Evolutionary conservation across 1,140 invertebrate genomes (phyloP).

Genomic region (Aphelenchoides besseyi): DNA sequence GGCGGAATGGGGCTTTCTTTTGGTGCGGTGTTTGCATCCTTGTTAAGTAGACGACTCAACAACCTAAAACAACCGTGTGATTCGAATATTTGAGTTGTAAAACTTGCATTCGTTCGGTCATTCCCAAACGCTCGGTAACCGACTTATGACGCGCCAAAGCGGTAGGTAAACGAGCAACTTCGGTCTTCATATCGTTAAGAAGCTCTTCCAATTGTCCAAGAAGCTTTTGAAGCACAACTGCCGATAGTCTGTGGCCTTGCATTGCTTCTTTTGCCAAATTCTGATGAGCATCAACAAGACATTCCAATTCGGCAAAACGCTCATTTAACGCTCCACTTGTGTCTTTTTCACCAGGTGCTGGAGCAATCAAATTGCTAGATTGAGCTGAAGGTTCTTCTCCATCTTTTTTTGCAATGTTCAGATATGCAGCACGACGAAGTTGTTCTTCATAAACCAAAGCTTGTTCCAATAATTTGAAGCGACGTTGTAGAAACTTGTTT

Average conservation of each 20-base stretch:
- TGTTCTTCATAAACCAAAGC: conserved; percentile 98
- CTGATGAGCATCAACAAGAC: conserved; percentile 87
- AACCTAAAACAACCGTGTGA: conserved; percentile 19
- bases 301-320: conserved; percentile 80
- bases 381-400: conserved; percentile 71
- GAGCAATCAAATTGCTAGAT: conserved; percentile 20
- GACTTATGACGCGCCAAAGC: conserved; percentile 77
- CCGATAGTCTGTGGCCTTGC: conserved; percentile 94
- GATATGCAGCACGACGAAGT: conserved; percentile 86
- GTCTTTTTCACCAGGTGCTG: neutral
- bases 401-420: conserved; percentile 92
- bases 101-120: conserved; percentile 90
- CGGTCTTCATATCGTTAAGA: conserved; percentile 97
- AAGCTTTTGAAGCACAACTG: conserved; percentile 95
- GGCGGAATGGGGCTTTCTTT: conserved; percentile 40
- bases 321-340: conserved; percentile 73
- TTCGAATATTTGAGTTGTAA: conserved; percentile 70
- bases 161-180: conserved; percentile 90
- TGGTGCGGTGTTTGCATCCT: conserved; percentile 39
- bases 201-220: conserved; percentile 96
- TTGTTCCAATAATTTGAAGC: conserved; percentile 96
- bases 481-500: conserved; percentile 93
- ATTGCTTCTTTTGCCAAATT: conserved; percentile 88
- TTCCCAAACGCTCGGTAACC: conserved; percentile 73
- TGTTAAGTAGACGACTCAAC: conserved; percentile 44